A percentile compares a stretch with the other conserved stretches of the same genome.
phyloP scores from a whole-genome alignment of 1,140 invertebrate species.

The Arctopsyche grandis region DNA sequence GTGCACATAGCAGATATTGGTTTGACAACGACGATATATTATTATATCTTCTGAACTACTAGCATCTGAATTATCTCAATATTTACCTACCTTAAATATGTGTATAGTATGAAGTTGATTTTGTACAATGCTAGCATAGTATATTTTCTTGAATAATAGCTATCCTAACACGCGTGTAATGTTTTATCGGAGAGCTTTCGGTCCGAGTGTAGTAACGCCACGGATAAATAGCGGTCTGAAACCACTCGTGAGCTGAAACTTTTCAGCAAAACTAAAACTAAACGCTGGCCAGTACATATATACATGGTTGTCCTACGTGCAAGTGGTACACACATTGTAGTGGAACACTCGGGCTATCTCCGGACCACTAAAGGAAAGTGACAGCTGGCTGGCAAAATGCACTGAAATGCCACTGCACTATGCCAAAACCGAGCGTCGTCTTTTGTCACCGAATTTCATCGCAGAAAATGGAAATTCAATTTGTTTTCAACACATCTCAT shows the following conservation, averaged over 20 bases:
- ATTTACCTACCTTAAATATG: too few relatives aligned
- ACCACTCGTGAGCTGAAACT: neutral
- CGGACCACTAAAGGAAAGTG: slow-evolving; percentile 28
- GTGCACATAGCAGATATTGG: too few relatives aligned
- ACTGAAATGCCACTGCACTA: neutral
- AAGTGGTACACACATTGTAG: neutral
- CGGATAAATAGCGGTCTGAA: neutral
- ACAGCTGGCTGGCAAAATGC: slow-evolving; percentile 30
- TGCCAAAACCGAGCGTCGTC: neutral
- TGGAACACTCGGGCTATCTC: neutral
- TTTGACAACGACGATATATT: too few relatives aligned
- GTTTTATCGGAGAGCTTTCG: slow-evolving; percentile 10
- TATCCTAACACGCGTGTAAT: neutral
- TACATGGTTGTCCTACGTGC: slow-evolving; percentile 12
- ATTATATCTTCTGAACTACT: too few relatives aligned
- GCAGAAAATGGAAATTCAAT: too few relatives aligned
- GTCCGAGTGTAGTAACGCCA: too few relatives aligned
- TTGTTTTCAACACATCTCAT: too few relatives aligned
- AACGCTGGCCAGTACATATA: neutral
- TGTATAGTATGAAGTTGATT: too few relatives aligned
- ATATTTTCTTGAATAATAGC: too few relatives aligned
- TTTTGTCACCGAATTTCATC: too few relatives aligned
- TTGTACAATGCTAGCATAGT: too few relatives aligned
- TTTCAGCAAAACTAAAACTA: neutral
- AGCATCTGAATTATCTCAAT: too few relatives aligned